These are phyloP conservation scores for Agrochola macilenta DNA, from an alignment of 2,888 invertebrate genomes.

Conservation along the genomic window DNA sequence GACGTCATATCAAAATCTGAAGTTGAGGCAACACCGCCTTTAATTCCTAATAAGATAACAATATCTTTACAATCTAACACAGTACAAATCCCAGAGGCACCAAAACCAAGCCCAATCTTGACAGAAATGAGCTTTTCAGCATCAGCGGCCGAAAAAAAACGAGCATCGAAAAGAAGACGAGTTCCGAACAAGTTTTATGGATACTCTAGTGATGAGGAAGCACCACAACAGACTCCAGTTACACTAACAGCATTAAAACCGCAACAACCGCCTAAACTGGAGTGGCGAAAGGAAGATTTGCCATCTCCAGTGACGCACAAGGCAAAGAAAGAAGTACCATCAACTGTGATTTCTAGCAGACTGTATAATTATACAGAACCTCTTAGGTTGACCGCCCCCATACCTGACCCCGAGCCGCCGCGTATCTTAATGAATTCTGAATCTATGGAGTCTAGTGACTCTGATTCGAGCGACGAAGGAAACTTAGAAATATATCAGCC, in stretches of 20 bases:
- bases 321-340: conserved; percentile 86
- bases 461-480: conserved; percentile 90
- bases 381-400: conserved; percentile 87
- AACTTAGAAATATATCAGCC: conserved; percentile 88
- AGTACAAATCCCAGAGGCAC: conserved; percentile 85
- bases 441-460: conserved; percentile 87
- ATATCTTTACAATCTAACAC: conserved; percentile 89
- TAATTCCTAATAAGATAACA: conserved; percentile 86
- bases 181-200: conserved; percentile 97
- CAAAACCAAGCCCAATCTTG: conserved; percentile 68
- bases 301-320: conserved; percentile 90
- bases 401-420: conserved; percentile 87
- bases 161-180: conserved; percentile 94
- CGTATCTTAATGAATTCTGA: conserved; percentile 87
- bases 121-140: conserved; percentile 71
- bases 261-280: conserved; percentile 91
- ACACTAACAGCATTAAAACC: conserved; percentile 89
- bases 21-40: conserved; percentile 71
- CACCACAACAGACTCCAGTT: conserved; percentile 84
- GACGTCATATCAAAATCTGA: conserved; percentile 82
- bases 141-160: conserved; percentile 90
- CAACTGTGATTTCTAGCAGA: conserved; percentile 82
- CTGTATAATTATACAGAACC: conserved; percentile 85
- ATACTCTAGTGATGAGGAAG: conserved; percentile 96
- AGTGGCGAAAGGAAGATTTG: conserved; percentile 94